A percentile compares a stretch with the other conserved stretches of the same genome.
phyloP scores from a whole-genome alignment of 2,888 invertebrate genomes.

The Brachyptera risi region DNA sequence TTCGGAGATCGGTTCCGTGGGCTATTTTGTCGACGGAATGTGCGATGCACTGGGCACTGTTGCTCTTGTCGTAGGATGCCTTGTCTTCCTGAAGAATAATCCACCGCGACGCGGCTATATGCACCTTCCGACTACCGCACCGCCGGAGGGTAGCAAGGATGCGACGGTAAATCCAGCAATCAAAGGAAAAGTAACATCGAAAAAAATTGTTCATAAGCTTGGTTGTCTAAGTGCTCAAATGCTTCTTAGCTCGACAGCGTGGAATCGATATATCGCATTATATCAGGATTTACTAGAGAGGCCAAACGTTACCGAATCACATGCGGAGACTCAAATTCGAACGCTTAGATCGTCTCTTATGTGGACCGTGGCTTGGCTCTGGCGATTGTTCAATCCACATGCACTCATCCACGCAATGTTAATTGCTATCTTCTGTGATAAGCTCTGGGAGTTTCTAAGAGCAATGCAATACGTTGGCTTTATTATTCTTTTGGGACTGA shows the following conservation, averaged over 20 bases:
- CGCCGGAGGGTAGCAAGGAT: constrained; percentile 47
- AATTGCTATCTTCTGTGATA: constrained; percentile 75
- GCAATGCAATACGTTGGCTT: constrained; percentile 68
- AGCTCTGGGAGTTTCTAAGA: constrained; percentile 71
- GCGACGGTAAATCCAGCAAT: constrained; percentile 61
- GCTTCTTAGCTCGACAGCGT: constrained; percentile 68
- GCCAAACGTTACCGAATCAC: constrained; percentile 43
- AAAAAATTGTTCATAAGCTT: constrained; percentile 61
- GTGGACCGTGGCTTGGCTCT: constrained; percentile 66
- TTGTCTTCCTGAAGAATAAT: constrained; percentile 65
- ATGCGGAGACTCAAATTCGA: constrained; percentile 48
- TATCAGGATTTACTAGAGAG: constrained; percentile 74
- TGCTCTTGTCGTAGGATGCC: constrained; percentile 65
- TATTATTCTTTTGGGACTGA: constrained; percentile 60
- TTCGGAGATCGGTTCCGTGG: constrained; percentile 74
- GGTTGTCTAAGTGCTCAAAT: constrained; percentile 66
- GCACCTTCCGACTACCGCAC: constrained; percentile 56
- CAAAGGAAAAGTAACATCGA: constrained; percentile 63
- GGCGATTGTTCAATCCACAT: constrained; percentile 77
- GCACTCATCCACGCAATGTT: constrained; percentile 70
- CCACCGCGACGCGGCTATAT: constrained; percentile 70
- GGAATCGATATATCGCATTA: constrained; percentile 79
- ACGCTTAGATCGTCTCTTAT: constrained; percentile 69
- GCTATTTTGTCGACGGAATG: constrained; percentile 78
- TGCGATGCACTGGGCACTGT: constrained; percentile 75